These are phyloP conservation scores for Temnothorax nylanderi DNA, from an alignment of 1,140 invertebrate species.

Conservation along the genomic window DNA sequence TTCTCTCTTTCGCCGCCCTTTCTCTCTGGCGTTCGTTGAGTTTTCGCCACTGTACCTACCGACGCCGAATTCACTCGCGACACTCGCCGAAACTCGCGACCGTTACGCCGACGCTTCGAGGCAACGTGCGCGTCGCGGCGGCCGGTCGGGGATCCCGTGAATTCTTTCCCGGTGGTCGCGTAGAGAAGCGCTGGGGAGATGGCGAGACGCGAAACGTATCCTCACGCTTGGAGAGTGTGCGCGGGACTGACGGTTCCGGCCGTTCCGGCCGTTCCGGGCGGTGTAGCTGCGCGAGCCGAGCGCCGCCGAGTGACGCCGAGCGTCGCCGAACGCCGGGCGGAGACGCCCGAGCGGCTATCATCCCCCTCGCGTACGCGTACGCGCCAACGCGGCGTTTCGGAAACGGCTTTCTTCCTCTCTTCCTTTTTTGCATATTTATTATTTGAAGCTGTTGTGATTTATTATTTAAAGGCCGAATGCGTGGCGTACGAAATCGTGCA, in stretches of 20 bases:
- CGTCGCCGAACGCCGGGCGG: slow-evolving; percentile 64
- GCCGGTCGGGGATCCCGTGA: not conserved
- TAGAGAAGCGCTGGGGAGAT: slow-evolving; percentile 29
- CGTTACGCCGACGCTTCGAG: not conserved
- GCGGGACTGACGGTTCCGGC: slow-evolving; percentile 78
- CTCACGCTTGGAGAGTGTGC: slow-evolving; percentile 66
- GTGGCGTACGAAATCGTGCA: too few species aligned
- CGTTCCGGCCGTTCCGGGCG: slow-evolving; percentile 73
- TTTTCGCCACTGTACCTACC: slow-evolving; percentile 7
- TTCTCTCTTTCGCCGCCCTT: not conserved
- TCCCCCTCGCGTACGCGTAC: slow-evolving; percentile 31
- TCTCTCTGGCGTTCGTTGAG: slow-evolving; percentile 9
- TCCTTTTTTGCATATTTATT: not conserved
- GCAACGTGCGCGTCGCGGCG: not conserved
- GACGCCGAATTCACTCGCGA: not conserved
- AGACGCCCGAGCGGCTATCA: slow-evolving; percentile 67
- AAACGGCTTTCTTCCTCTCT: slow-evolving; percentile 17
- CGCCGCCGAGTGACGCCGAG: slow-evolving; percentile 69
- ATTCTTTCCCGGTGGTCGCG: slow-evolving; percentile 52
- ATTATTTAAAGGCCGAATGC: too few species aligned
- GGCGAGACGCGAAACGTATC: slow-evolving; percentile 39
- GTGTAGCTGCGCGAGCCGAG: slow-evolving; percentile 69
- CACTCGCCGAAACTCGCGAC: slow-evolving; percentile 41
- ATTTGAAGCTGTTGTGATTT: not conserved
- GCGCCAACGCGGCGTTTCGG: slow-evolving; percentile 27